Evolutionary conservation across 92 coral and sea anemone species (phyloP), one percentile per base, ranked within the genome.

Genomic region (Phenganax marumi): DNA sequence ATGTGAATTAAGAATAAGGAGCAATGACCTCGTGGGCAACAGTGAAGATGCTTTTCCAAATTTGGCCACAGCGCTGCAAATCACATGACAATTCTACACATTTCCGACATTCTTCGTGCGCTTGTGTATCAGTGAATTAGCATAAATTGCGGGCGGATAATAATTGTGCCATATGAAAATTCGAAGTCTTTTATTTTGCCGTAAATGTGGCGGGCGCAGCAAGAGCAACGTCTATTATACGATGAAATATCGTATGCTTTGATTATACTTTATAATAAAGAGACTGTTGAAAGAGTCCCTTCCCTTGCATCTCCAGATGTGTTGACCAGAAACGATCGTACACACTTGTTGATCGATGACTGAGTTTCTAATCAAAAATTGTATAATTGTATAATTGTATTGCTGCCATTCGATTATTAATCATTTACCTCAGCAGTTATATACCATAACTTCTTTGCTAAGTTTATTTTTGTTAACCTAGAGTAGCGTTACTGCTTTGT

Each of bases 401-500:
- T n/a, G n/a, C n/a, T 63, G 63, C 83, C 83, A 39, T 78, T 78
- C 57, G 73, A 78, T 78, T 61, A 66, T 19, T 78, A 61, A 78
- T 78, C 39, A 72, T 46, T 78, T 7, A 52, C 48, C 70, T 60
- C 8, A 57, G 73, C 83, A 52, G 13, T 46, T 22, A 24, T n/a
- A n/a, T n/a, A n/a, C n/a, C n/a, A n/a, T 33, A 5, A 33, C 43
- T 33, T 33, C 43, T 1, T 1, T 5, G 43, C 43, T 33, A 33
- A 33, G 43, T 33, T 33, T 33, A 1, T 33, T 33, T 33, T 33
- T 33, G 5, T 33, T 5, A 33, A 33, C 2, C 43, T 33, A 33
- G 43, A 33, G 43, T 33, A 33, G 43, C 43, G 5, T 33, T 33
- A 33, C 43, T 33, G 43, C 43, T 33, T 33, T 33, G 43, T 33